These are phyloP conservation scores for Colius striatus DNA, from an alignment of 2,113 vertebrate species.

Conservation along the genomic window DNA sequence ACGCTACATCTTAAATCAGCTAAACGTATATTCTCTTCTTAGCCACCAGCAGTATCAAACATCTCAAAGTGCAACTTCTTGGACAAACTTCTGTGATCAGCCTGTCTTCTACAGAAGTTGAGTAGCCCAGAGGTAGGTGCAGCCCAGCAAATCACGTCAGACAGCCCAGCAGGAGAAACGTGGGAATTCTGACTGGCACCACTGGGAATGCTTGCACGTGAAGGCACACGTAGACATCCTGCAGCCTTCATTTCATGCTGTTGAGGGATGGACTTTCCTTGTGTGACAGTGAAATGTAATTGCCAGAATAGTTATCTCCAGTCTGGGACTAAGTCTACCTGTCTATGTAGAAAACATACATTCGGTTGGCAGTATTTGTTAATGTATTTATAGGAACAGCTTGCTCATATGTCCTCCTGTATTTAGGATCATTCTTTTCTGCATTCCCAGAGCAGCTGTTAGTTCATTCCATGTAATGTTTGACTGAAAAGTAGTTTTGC, in stretches of 20 bases:
- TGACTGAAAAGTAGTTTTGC: conserved; percentile 20
- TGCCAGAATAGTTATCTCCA: neutral
- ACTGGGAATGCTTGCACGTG: neutral
- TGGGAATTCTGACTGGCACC: neutral
- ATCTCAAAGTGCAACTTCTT: neutral
- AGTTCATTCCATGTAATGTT: conserved; percentile 1
- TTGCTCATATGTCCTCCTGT: neutral
- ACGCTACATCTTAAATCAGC: neutral
- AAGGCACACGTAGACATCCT: neutral
- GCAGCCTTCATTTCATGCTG: neutral
- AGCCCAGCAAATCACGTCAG: neutral
- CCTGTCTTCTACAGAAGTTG: neutral
- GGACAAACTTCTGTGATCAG: neutral
- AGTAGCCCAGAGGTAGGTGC: neutral
- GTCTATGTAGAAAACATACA: neutral
- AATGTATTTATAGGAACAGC: neutral
- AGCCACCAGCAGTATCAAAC: neutral
- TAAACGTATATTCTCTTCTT: neutral
- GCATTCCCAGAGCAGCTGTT: conserved; percentile 24
- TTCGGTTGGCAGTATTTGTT: neutral
- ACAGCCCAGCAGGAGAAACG: neutral
- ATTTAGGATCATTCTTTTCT: conserved; percentile 7
- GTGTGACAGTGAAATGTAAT: neutral
- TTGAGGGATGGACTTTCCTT: neutral
- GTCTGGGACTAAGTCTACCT: neutral